Evolutionary conservation across 1,140 invertebrate species (phyloP), one percentile per base, ranked within the genome.

Genomic region (Papilio helenus): DNA sequence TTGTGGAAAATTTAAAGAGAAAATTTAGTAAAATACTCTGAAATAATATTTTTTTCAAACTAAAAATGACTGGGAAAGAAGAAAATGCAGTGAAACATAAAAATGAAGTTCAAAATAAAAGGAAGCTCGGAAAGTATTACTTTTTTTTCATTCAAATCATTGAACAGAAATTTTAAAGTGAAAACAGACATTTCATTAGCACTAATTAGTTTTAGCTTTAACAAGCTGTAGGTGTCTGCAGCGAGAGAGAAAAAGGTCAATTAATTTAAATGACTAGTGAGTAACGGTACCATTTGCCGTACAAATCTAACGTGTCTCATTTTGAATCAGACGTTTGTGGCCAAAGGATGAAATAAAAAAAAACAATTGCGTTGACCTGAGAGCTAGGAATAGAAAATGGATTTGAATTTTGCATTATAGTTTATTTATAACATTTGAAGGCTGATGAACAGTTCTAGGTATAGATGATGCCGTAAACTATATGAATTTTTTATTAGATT

Each of bases 171-270:
- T 68, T 68, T 68, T 68, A 68, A 68, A 68, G 14, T 68, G 61
- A 29, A 68, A 68, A 68, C 61, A 68, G 61, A 68, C 61, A 34
- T 68, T 68, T 68, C 61, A 68, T 68, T 68, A 68, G 61, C 61
- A 68, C 61, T 68, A 68, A 68, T 68, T 68, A 68, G 61, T 68
- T 68, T 61, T 68, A 68, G 61, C 61, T 68, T 68, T 68, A 68
- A 68, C 61, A 68, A 34, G 61, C 61, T 34, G 23, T 29, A 68
- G 61, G 61, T 68, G 61, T 68, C 26, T 68, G 61, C 23, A 29
- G 23, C 14, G 61, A 68, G 61, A 68, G 14, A 0, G 23, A 68
- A 68, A 68, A 68, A 68, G 61, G 58, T 68, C 61, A 68, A 68
- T 68, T 68, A 68, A 68, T 68, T 68, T 68, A 68, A 68, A 68